Base-by-base conservation (phyloP, 2,113 vertebrate genomes). In the Mandrillus leucophaeus region DNA sequence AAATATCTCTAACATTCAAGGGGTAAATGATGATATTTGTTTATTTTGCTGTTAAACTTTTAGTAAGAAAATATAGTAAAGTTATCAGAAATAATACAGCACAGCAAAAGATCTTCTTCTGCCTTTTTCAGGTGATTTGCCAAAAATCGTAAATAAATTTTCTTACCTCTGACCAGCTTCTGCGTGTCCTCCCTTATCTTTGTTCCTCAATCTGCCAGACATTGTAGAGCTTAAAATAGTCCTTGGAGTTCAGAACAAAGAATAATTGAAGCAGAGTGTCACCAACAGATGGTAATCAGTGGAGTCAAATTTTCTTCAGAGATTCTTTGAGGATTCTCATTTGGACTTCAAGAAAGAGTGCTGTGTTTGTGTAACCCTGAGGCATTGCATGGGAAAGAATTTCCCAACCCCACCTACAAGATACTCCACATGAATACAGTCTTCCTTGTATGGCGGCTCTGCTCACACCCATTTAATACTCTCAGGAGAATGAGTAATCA, bases 141-240 rank as follows among this genome's bases (percentile, higher is more conserved):
- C 80, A 76, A 13, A 50, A 73, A 81, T 59, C 32, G 4, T 27
- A 82, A 93, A 82, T 79, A 88, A 61, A 68, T 81, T 55, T 4
- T 97, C 96, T 97, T 97, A 97, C 97, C 97, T 97, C 57, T 73
- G 94, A 94, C 13, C 23, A 70, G 78, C 57, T 73, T 82, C 88
- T 94, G 43, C 66, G 59, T 27, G 14, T 55, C 64, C 92, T 22
- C 23, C 2, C 35, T 79, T n/a, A 43, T 92, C 59, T 92, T 90
- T 79, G 73, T 85, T 75, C 68, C 48, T 66, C 43, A 43, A 18
- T 76, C 59, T 79, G 59, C 35, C 43, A 96, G 96, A 97, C 97
- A 97, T 96, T 68, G 90, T 84, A 57, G 88, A 93, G 55, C 22
- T 40, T 95, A 20, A 45, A 79, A 14, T 6, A 38, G 52, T 48